Conservation (phyloP, 2,797 vertebrate species). For the Malurus splendens region DNA sequence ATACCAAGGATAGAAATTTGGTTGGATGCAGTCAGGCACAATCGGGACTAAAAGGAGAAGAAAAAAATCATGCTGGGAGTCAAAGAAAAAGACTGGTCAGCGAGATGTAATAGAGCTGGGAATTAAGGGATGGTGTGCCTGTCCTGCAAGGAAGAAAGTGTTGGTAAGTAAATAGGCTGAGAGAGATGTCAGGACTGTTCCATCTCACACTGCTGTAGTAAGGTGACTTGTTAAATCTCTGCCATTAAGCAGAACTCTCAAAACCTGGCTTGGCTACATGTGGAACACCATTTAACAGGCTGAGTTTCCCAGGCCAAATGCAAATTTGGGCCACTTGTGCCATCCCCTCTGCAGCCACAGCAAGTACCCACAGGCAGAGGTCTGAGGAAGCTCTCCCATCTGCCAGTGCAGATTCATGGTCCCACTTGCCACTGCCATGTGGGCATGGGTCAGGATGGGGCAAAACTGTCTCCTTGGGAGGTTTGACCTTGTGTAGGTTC, state of each 20-base stretch:
- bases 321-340: neutral
- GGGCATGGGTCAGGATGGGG: neutral
- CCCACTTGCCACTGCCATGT: fast-evolving
- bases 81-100: neutral
- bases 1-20: neutral
- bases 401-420: fast-evolving
- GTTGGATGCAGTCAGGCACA: neutral
- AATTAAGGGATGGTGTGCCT: neutral
- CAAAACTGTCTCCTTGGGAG: neutral
- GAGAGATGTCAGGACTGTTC: neutral
- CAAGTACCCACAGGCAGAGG: fast-evolving
- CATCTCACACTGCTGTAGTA: neutral
- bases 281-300: neutral
- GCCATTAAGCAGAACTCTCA: neutral
- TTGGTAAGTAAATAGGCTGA: neutral
- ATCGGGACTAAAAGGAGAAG: neutral
- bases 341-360: fast-evolving
- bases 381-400: neutral
- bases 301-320: neutral
- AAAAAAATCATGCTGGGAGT: neutral
- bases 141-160: neutral
- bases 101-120: neutral
- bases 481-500: neutral
- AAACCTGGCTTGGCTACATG: neutral
- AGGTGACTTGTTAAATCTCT: neutral